phyloP scores from a whole-genome alignment of 2,113 vertebrate genomes.

The Bothrops jararaca region DNA sequence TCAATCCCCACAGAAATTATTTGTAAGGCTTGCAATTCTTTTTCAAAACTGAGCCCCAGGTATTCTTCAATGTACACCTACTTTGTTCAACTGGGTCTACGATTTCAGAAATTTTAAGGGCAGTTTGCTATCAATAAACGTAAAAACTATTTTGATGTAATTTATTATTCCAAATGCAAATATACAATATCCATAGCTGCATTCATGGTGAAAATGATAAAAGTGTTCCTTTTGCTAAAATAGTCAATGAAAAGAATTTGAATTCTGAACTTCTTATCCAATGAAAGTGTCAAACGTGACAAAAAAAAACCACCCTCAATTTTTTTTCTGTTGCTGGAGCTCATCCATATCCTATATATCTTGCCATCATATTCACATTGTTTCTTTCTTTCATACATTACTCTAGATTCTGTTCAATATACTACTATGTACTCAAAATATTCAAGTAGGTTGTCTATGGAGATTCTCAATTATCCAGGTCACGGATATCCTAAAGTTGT shows the following conservation, averaged over 20 bases:
- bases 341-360: neutral
- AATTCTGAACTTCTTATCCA: neutral
- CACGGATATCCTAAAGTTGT: neutral
- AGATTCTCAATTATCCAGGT: neutral
- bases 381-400: neutral
- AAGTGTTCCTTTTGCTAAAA: neutral
- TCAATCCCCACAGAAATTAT: neutral
- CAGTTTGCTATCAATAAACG: neutral
- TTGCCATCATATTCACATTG: neutral
- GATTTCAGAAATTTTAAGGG: neutral
- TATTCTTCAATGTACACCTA: neutral
- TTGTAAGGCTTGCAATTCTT: neutral
- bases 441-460: neutral
- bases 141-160: neutral
- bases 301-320: neutral
- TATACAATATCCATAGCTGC: neutral
- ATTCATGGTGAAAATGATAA: neutral
- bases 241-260: neutral
- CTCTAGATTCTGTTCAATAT: neutral
- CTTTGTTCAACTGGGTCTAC: neutral
- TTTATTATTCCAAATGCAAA: neutral
- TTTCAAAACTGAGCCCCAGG: neutral
- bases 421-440: neutral
- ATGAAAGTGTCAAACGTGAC: neutral
- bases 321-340: neutral